Evolutionary conservation across 2,797 vertebrate species (phyloP).

Genomic region (Toxotes lorentzi): DNA sequence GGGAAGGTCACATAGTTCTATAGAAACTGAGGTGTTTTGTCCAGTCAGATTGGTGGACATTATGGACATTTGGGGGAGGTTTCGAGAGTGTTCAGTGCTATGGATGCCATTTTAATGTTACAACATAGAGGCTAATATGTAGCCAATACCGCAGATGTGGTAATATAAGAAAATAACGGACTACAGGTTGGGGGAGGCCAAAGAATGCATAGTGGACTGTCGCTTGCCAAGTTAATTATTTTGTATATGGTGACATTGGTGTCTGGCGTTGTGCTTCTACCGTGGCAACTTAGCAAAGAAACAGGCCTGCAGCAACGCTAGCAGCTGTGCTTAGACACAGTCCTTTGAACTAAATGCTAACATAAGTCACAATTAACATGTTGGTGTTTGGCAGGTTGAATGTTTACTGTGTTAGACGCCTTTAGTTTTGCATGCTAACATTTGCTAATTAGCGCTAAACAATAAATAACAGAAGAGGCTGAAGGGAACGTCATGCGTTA

Average conservation of each 20-base stretch:
- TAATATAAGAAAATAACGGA: background rate
- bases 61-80: too few relatives aligned
- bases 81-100: slow-evolving; percentile 1
- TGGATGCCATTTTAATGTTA: slow-evolving; percentile 6
- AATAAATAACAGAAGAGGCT: background rate
- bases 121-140: too few relatives aligned
- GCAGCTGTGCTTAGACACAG: slow-evolving; percentile 1
- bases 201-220: background rate
- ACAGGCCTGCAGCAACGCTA: background rate
- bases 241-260: background rate
- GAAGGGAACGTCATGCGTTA: slow-evolving; percentile 13
- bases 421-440: background rate
- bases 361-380: background rate
- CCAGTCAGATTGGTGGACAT: slow-evolving; percentile 24
- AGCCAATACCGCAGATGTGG: background rate
- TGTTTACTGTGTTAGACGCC: background rate
- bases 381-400: background rate
- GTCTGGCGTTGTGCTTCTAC: slow-evolving; percentile 28
- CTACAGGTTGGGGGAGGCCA: background rate
- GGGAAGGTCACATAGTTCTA: slow-evolving; percentile 36
- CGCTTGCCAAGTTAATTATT: slow-evolving; percentile 6
- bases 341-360: slow-evolving; percentile 4
- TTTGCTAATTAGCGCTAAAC: slow-evolving; percentile 5
- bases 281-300: slow-evolving; percentile 14
- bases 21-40: slow-evolving; percentile 37